Conservation (phyloP, 92 coral and sea anemone genomes). For the Palythoa grandiflora region DNA sequence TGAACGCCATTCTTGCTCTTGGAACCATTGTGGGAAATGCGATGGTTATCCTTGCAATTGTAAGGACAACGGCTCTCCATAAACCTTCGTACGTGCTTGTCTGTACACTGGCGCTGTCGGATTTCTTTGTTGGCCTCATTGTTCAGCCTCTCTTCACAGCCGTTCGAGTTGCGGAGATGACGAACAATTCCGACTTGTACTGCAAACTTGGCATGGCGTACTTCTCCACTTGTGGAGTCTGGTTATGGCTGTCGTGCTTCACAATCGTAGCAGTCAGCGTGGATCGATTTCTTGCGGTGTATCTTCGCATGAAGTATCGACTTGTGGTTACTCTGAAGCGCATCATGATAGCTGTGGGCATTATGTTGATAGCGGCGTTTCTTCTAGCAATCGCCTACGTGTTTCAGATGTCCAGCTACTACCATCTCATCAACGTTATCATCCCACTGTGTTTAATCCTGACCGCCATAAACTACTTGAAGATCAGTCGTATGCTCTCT, state of each 20-base stretch:
- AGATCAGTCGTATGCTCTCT: slow-evolving; percentile 9
- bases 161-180: slow-evolving; percentile 36
- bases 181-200: slow-evolving; percentile 10
- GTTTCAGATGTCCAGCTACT: slow-evolving; percentile 38
- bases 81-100: slow-evolving; percentile 26
- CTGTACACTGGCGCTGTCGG: slow-evolving; percentile 30
- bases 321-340: slow-evolving; percentile 29
- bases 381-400: slow-evolving; percentile 45
- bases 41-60: slow-evolving; percentile 33
- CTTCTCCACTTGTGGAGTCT: slow-evolving; percentile 37
- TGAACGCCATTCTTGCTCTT: slow-evolving; percentile 34
- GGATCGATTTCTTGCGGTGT: slow-evolving; percentile 47
- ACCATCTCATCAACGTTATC: slow-evolving; percentile 36
- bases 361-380: slow-evolving; percentile 27
- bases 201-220: slow-evolving; percentile 47
- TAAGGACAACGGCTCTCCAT: slow-evolving; percentile 27
- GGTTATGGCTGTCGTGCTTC: slow-evolving; percentile 44
- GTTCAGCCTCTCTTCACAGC: slow-evolving; percentile 37
- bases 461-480: slow-evolving; percentile 30
- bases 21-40: slow-evolving; percentile 31
- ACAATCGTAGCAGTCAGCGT: slow-evolving; percentile 45
- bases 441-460: slow-evolving; percentile 31
- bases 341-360: background rate
- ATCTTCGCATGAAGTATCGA: slow-evolving; percentile 43
- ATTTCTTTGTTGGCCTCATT: slow-evolving; percentile 36